These are phyloP conservation scores for Dermatemys mawii DNA, from an alignment of 2,113 vertebrate genomes.

Conservation along the genomic window DNA sequence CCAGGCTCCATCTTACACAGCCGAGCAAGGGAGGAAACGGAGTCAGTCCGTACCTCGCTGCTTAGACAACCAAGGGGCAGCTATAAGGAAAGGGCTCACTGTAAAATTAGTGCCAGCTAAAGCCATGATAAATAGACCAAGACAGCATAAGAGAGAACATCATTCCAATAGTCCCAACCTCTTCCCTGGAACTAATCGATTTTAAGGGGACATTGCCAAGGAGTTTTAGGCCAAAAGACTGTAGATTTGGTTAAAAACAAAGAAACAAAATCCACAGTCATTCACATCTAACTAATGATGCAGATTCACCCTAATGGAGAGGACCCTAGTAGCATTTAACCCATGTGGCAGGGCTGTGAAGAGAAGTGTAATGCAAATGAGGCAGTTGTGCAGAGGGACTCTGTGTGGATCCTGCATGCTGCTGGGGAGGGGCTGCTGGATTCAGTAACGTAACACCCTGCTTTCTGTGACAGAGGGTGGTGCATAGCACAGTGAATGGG, in stretches of 20 bases:
- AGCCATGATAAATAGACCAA: constrained; percentile 59
- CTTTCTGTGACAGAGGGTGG: neutral
- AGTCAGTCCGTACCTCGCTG: neutral
- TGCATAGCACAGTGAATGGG: neutral
- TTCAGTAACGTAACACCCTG: neutral
- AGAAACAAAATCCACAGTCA: neutral
- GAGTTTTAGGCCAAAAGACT: neutral
- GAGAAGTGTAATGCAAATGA: neutral
- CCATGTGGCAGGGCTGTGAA: neutral
- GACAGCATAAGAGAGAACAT: constrained; percentile 39
- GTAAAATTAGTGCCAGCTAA: constrained; percentile 59
- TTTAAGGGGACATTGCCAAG: neutral
- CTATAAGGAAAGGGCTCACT: neutral
- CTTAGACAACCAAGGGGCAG: constrained; percentile 39
- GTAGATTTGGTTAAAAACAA: neutral
- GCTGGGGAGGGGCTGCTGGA: neutral
- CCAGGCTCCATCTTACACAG: neutral
- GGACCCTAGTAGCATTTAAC: neutral
- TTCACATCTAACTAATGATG: neutral
- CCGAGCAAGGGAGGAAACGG: constrained; percentile 15
- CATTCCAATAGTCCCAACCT: constrained; percentile 56
- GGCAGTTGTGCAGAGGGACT: neutral
- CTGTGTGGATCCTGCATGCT: neutral
- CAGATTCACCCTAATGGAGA: neutral
- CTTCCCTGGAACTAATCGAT: constrained; percentile 59